A percentile compares a stretch with the other conserved stretches of the same genome.
These are phyloP conservation scores for Schizaphis graminum DNA, from an alignment of 2,888 invertebrate genomes.

Conservation along the genomic window DNA sequence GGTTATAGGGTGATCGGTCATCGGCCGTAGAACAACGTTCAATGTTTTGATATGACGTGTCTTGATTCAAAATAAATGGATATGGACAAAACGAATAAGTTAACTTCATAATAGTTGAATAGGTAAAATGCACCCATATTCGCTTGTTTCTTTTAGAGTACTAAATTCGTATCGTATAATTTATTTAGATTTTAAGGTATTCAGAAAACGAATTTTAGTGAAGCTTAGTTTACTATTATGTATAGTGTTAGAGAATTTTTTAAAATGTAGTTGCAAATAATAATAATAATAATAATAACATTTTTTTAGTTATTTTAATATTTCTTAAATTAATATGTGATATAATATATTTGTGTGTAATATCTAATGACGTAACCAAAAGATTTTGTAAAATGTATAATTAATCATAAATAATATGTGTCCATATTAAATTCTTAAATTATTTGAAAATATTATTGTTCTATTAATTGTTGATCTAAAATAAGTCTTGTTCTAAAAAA, in stretches of 20 bases:
- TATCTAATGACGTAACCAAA: neutral
- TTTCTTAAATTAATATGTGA: neutral
- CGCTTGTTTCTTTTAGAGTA: neutral
- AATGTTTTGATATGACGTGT: slow-evolving; percentile 4
- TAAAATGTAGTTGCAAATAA: no score
- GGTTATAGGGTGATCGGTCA: slow-evolving; percentile 43
- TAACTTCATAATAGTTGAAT: neutral
- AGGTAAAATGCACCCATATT: neutral
- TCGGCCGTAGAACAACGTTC: neutral
- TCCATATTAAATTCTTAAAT: neutral
- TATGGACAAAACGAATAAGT: neutral
- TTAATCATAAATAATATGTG: neutral
- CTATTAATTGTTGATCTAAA: neutral
- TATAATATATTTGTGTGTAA: neutral
- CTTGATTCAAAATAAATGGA: neutral
- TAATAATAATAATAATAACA: no score
- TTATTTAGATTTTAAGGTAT: no score
- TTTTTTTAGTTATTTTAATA: no score
- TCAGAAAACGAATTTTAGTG: no score
- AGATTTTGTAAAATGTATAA: neutral
- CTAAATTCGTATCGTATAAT: neutral
- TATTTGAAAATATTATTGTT: neutral
- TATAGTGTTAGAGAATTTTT: neutral
- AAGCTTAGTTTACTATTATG: no score
- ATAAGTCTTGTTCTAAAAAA: neutral